Percentiles rank a stretch among this genome's conserved stretches.
These are phyloP conservation scores for Chamaetylas fuelleborni DNA, from an alignment of 2,113 vertebrate genomes.

Conservation along the genomic window DNA sequence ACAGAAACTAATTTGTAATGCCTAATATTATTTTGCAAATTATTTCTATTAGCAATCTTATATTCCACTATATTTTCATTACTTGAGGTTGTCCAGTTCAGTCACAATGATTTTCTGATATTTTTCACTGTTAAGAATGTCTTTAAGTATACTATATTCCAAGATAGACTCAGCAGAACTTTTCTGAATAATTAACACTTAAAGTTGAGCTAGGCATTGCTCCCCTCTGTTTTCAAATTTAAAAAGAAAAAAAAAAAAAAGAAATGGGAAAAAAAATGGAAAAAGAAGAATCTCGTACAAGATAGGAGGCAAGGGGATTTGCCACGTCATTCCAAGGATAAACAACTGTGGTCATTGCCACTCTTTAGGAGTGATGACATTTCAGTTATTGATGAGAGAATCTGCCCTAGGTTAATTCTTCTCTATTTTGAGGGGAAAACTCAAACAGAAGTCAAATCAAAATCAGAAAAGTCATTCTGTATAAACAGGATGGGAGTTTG, in stretches of 20 bases:
- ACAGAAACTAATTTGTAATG: neutral
- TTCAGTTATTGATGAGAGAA: constrained; percentile 4
- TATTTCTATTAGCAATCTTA: neutral
- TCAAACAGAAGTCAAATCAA: neutral
- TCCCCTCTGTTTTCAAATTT: neutral
- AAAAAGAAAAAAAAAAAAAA: too few relatives aligned
- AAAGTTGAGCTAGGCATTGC: neutral
- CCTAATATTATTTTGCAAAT: neutral
- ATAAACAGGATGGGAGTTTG: constrained; percentile 22
- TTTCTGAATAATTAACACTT: neutral
- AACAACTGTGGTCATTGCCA: neutral
- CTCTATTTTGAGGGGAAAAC: neutral
- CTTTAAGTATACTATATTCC: neutral
- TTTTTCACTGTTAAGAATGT: neutral
- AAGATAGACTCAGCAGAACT: neutral
- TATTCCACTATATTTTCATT: neutral
- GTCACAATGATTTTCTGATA: neutral
- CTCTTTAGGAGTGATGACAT: neutral
- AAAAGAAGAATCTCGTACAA: neutral
- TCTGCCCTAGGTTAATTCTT: constrained; percentile 7
- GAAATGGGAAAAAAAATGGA: accelerated
- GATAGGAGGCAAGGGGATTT: neutral
- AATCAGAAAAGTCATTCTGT: constrained; percentile 21
- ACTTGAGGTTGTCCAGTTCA: neutral
- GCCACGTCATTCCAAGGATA: neutral